phyloP scores from a whole-genome alignment of 2,888 invertebrate species.

The Athripsodes cinereus region DNA sequence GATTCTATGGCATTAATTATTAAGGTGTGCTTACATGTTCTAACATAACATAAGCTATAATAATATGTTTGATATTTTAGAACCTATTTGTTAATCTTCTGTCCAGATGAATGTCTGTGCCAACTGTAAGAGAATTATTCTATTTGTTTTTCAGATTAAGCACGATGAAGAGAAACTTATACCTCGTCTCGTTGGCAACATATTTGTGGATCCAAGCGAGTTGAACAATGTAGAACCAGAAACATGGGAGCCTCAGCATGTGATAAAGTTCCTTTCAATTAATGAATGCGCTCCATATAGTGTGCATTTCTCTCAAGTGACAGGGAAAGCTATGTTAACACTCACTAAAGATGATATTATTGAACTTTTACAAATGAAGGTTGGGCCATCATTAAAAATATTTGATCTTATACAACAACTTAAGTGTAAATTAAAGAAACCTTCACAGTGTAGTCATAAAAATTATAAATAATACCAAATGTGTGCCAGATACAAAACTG shows the following conservation, averaged over 20 bases:
- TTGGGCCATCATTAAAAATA: conserved; percentile 91
- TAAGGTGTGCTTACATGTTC: no score
- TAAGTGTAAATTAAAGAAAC: conserved; percentile 71
- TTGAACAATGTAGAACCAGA: conserved; percentile 48
- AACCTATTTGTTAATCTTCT: no score
- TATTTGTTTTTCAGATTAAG: conserved; percentile 25
- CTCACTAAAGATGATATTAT: conserved; percentile 88
- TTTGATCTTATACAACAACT: conserved; percentile 88
- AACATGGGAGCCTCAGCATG: conserved; percentile 77
- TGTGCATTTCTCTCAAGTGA: conserved; percentile 63
- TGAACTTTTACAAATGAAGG: conserved; percentile 85
- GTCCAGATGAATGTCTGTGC: no score
- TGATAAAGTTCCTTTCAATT: conserved; percentile 81
- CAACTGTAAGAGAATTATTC: no score
- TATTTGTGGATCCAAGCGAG: conserved; percentile 45
- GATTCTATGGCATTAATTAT: no score
- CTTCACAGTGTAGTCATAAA: conserved; percentile 31
- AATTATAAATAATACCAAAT: conserved; percentile 6
- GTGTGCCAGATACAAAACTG: not conserved
- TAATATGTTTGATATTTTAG: no score
- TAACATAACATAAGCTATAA: not conserved
- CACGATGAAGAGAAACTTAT: conserved; percentile 51
- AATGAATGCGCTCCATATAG: conserved; percentile 78
- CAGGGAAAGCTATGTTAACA: conserved; percentile 72
- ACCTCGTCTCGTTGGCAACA: conserved; percentile 56